Evolutionary conservation across 2,113 vertebrate genomes (phyloP).

Genomic region (Eurypyga helias): DNA sequence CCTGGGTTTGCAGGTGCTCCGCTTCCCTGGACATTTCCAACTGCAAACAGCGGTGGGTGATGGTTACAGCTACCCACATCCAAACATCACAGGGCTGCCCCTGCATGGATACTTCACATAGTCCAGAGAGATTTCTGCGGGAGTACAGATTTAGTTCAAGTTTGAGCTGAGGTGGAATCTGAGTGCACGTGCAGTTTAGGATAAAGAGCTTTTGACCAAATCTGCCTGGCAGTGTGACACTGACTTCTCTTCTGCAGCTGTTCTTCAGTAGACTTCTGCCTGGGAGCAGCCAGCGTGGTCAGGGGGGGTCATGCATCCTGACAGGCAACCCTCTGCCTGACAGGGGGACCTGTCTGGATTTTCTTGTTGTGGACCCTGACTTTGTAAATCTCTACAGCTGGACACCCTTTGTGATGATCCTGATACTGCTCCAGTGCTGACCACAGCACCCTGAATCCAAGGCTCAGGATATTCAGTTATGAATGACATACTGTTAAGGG

Average conservation of each 20-base stretch:
- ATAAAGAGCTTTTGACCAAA: background rate
- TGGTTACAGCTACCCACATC: background rate
- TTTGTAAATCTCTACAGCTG: background rate
- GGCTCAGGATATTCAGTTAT: background rate
- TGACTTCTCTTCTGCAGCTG: background rate
- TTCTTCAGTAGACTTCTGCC: background rate
- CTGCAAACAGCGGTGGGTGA: background rate
- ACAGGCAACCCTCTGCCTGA: background rate
- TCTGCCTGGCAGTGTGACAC: accelerated
- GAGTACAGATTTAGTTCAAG: background rate
- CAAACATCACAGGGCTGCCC: background rate
- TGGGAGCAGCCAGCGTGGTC: background rate
- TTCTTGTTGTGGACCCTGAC: background rate
- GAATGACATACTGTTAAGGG: background rate
- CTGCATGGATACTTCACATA: background rate
- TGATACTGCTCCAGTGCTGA: background rate
- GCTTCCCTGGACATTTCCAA: background rate
- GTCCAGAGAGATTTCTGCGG: background rate
- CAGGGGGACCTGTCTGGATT: background rate
- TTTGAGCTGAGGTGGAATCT: background rate
- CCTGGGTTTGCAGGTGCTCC: background rate
- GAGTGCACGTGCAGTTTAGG: background rate
- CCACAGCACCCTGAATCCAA: background rate
- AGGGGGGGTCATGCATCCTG: background rate
- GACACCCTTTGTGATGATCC: background rate